Base-by-base conservation (phyloP, 2,797 vertebrate species). In the Atherinosoma microstoma region DNA sequence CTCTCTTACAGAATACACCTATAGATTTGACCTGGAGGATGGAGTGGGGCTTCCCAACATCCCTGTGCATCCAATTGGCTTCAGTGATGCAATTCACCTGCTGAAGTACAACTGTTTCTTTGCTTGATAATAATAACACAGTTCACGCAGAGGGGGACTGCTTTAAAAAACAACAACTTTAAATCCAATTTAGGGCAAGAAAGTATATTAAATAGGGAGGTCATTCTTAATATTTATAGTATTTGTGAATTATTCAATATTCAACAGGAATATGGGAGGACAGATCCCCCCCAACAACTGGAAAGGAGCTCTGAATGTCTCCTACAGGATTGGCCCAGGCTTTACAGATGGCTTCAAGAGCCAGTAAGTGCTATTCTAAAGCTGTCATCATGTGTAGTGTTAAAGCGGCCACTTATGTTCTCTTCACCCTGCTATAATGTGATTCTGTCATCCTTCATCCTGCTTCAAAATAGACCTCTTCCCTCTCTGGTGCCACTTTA, bases 31-130 rank as follows among this genome's bases (percentile, higher is more conserved):
- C 59, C 83, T 91, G 40, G 83, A 92, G 47, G 91, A 91, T 0
- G 97, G 91, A 69, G 93, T 95, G 15, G 97, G 97, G 57, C 95
- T 97, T 82, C 97, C 97, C 8, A 95, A 92, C 64, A 98, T 99
- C 85, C 97, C 97, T 11, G 96, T 98, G 67, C 98, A 99, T 93
- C 98, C 98, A 10, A 95, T 99, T 82, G 96, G 97, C 30, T 98
- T 96, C 82, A 10, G 91, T 1, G 97, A 99, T 79, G 97, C 97
- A 38, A 83, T 95, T 73, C 79, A 78, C 2, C 89, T 99, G 22
- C 88, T 99, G 3, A 92, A 94, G 98, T 98, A 89, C 18, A 38
- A 2, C 8, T 4, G 0, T 18, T 10, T 63, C 1, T 1, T 0
- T 32, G 47, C 0, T 22, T 51, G 1, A 13, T 59, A 2, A 22